Base-by-base conservation (phyloP, 2,113 vertebrate species). In the Poeciliopsis occidentalis region DNA sequence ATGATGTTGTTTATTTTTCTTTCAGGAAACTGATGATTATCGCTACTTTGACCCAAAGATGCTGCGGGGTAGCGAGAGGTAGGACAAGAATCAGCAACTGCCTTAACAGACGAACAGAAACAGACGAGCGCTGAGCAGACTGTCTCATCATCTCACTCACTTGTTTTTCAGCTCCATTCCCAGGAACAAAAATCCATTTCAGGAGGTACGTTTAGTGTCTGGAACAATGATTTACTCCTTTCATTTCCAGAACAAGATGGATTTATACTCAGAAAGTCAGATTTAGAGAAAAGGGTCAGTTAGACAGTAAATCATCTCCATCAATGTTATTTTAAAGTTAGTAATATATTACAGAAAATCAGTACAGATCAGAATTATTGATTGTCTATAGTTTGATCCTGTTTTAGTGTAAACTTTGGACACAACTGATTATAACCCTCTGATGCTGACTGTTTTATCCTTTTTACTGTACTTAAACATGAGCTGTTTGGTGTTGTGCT, bases 31-130 rank as follows among this genome's bases (percentile, higher is more conserved):
- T 0, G 98, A 99, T 82, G 97, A 99, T 78, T 99, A 98, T 88
- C 95, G 97, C 72, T 99, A 99, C 90, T 99, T 99, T 88, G 98
- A 99, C 92, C 98, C 98, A 51, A 99, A 99, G 94, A 97, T 99
- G 98, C 93, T 99, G 1, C 95, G 97, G 71, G 97, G 97, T 88
- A 98, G 94, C 71, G 98, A 99, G 87, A 99, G 97, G 98, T 98
- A 93, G 78, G 26, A 72, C 82, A 2, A n/a, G 54, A 17, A 47
- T 17, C 44, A 5, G 17, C 17, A 5, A 17, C 44, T 19, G 4
- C 51, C 8, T 10, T 3, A 7, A n/a, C 51, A 10, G 10, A 57
- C 19, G 10, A 57, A 2, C 51, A 57, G 7, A n/a, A 57, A n/a
- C 22, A n/a, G 51, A 24, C 51, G 2, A 0, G 34, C 34, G 34